Base-by-base conservation (phyloP, 2,113 vertebrate genomes). In the Corynorhinus townsendii region DNA sequence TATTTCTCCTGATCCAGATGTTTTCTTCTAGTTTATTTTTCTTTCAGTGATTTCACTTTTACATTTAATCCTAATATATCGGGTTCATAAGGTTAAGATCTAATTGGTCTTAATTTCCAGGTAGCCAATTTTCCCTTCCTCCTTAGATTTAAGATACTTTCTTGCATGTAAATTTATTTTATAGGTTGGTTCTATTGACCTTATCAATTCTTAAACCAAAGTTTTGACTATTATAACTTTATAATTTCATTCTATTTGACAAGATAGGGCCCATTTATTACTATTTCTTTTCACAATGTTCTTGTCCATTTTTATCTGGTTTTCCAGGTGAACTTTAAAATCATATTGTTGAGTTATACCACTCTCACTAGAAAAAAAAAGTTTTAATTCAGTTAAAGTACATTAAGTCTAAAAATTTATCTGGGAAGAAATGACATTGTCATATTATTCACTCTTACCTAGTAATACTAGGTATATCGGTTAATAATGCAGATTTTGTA, bases 291-390 rank as follows among this genome's bases (percentile, higher is more conserved):
- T 93, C 52, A 64, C 35, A 86, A 49, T 75, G 6, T 82, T 86
- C 82, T 88, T 88, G 88, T 22, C 85, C 30, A 66, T 94, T 80
- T 77, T 84, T 26, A 49, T 80, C 33, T 94, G 56, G n/a, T 75
- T 92, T 83, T 90, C 71, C 20, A 66, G 16, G 15, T 56, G 26
- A 87, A 72, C 35, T 84, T n/a, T 90, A 64, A 87, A 90, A 90
- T 93, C 35, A 45, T 62, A 77, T 59, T 72, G 30, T 90, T 91
- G 26, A 87, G 35, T 83, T 30, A 49, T 76, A 82, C 28, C 47
- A 90, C 14, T 69, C 40, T 14, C 47, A 90, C 7, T 38, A 72
- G 69, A 49, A 86, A 56, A 66, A 66, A 38, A 12, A 64, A 4
- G 11, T 69, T 87, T 93, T 59, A n/a, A 87, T 69, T 83, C 69